These are phyloP conservation scores for Mycteria americana DNA, from an alignment of 2,797 vertebrate genomes.

Conservation along the genomic window DNA sequence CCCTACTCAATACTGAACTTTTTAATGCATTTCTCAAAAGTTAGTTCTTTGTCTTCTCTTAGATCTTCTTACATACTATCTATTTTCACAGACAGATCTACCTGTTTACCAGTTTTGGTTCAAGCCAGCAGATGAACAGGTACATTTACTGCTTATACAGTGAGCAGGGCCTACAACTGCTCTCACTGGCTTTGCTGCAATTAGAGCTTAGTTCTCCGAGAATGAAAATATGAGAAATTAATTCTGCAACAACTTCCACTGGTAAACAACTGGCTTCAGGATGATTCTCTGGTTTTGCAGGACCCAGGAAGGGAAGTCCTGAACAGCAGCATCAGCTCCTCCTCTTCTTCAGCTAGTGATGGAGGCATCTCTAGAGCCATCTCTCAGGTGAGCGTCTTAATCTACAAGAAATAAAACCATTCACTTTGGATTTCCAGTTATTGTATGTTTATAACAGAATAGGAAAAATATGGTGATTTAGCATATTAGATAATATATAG, in stretches of 20 bases:
- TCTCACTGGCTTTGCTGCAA: background rate
- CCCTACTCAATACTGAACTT: background rate
- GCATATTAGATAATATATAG: background rate
- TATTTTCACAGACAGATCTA: conserved; percentile 31
- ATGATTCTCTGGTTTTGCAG: background rate
- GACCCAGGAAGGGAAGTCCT: background rate
- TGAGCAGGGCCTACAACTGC: background rate
- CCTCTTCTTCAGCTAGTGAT: conserved; percentile 1
- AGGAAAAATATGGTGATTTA: background rate
- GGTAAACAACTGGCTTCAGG: background rate
- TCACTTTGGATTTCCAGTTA: background rate
- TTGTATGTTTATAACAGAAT: background rate
- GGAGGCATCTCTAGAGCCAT: background rate
- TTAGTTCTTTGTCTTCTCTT: background rate
- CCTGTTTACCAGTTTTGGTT: conserved; percentile 35
- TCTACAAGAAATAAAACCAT: background rate
- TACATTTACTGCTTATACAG: background rate
- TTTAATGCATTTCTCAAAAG: background rate
- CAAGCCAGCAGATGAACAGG: conserved; percentile 8
- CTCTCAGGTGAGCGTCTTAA: background rate
- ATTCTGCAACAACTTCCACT: background rate
- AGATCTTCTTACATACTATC: background rate
- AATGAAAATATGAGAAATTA: background rate
- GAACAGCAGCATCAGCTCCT: background rate
- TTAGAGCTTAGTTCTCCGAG: background rate